Evolutionary conservation across 2,797 vertebrate species (phyloP).

Genomic region (Crenuchus spilurus): DNA sequence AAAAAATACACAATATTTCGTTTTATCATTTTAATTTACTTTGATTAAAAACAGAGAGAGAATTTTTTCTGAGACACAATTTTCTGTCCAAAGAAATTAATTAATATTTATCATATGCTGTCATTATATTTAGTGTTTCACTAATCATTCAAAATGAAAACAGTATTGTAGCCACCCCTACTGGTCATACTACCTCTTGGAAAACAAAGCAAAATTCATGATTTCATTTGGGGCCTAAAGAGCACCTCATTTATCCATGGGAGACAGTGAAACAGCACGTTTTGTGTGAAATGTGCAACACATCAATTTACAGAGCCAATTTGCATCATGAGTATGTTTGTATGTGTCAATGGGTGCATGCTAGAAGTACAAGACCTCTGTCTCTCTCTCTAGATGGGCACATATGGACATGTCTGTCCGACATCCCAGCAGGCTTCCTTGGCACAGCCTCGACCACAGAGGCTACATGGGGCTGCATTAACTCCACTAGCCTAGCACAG

Average conservation of each 20-base stretch:
- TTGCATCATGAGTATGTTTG: not conserved
- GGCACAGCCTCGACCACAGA: constrained; percentile 28
- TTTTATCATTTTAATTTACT: too few species aligned
- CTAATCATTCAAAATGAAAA: too few species aligned
- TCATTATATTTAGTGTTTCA: too few species aligned
- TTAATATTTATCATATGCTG: too few species aligned
- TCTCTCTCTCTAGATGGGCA: constrained; percentile 15
- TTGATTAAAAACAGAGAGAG: too few species aligned
- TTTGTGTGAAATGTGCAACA: not conserved
- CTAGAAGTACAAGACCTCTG: not conserved
- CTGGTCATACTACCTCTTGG: not conserved
- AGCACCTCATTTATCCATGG: not conserved
- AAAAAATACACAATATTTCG: too few species aligned
- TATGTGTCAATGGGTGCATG: not conserved
- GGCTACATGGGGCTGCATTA: constrained; percentile 33
- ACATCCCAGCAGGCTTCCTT: constrained; percentile 46
- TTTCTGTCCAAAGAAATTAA: too few species aligned
- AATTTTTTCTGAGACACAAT: too few species aligned
- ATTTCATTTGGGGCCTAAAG: not conserved
- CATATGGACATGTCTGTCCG: constrained; percentile 49
- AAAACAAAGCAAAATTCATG: constrained; percentile 2
- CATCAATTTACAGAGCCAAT: not conserved
- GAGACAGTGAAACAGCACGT: not conserved
- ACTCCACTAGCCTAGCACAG: constrained; percentile 34
- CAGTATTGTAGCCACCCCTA: too few species aligned